Evolutionary conservation across 2,797 vertebrate species (phyloP).

Genomic region (Columba guinea): DNA sequence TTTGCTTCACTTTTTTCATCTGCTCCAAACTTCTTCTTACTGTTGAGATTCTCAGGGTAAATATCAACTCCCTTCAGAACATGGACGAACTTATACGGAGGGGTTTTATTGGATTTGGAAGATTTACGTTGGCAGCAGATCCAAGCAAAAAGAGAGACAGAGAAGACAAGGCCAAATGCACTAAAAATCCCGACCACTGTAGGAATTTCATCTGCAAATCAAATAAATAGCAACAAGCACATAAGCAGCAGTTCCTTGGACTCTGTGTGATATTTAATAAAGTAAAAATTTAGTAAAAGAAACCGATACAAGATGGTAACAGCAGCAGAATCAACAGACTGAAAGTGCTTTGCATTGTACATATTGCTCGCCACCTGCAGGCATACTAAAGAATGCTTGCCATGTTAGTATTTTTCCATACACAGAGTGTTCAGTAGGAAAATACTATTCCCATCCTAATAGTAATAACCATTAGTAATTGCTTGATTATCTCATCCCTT

Average conservation of each 20-base stretch:
- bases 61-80: conserved; percentile 98
- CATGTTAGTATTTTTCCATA: conserved; percentile 36
- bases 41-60: conserved; percentile 93
- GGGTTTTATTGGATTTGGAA: conserved; percentile 91
- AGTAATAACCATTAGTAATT: not conserved
- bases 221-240: conserved; percentile 68
- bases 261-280: not conserved
- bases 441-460: not conserved
- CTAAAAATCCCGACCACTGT: conserved; percentile 92
- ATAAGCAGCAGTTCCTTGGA: conserved; percentile 39
- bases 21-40: conserved; percentile 92
- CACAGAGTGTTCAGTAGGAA: not conserved
- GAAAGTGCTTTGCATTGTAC: not conserved
- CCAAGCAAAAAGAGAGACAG: conserved; percentile 94
- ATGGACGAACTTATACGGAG: conserved; percentile 97
- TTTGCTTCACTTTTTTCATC: conserved; percentile 81
- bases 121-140: conserved; percentile 98
- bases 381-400: not conserved
- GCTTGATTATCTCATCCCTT: not conserved
- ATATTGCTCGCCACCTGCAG: conserved; percentile 48
- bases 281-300: not conserved
- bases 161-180: conserved; percentile 95
- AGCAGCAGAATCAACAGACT: not conserved
- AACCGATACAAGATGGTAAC: not conserved
- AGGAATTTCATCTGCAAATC: conserved; percentile 88